phyloP scores from a whole-genome alignment of 2,888 invertebrate genomes.

The Plemyria rubiginata region DNA sequence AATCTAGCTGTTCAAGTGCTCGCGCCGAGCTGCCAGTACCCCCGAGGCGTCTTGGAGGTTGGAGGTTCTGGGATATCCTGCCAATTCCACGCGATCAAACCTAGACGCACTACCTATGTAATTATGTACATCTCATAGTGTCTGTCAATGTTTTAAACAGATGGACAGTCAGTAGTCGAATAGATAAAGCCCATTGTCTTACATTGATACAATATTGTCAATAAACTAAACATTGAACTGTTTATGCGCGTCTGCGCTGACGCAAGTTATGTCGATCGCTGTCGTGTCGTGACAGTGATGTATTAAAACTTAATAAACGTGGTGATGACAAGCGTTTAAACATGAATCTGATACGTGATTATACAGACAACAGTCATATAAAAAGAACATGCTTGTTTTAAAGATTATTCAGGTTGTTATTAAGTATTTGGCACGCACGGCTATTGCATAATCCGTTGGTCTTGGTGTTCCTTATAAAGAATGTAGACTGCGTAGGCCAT shows the following conservation, averaged over 20 bases:
- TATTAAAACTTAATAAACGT: slow-evolving; percentile 34
- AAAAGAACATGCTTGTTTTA: slow-evolving; percentile 4
- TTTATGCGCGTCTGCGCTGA: slow-evolving; percentile 18
- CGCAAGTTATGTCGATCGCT: slow-evolving; percentile 12
- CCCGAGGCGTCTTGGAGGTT: too few relatives aligned
- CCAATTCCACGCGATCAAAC: too few relatives aligned
- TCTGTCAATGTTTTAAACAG: not conserved
- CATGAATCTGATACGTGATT: slow-evolving; percentile 15
- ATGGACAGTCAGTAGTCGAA: not conserved
- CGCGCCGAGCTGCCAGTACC: too few relatives aligned
- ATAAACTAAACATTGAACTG: slow-evolving; percentile 10
- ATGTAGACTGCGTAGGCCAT: not conserved
- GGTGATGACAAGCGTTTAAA: slow-evolving; percentile 22
- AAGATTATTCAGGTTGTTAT: not conserved
- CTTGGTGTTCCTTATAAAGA: not conserved
- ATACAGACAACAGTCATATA: not conserved
- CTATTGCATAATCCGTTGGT: not conserved
- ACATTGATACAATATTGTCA: slow-evolving; percentile 3
- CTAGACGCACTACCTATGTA: too few relatives aligned
- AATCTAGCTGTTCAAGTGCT: too few relatives aligned
- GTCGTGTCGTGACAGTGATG: slow-evolving; percentile 34
- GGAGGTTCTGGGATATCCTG: too few relatives aligned
- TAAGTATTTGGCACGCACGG: not conserved
- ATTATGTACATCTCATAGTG: too few relatives aligned
- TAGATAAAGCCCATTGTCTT: not conserved